Evolutionary conservation across 2,797 vertebrate genomes (phyloP).

Genomic region (Melanotaenia boesemani): DNA sequence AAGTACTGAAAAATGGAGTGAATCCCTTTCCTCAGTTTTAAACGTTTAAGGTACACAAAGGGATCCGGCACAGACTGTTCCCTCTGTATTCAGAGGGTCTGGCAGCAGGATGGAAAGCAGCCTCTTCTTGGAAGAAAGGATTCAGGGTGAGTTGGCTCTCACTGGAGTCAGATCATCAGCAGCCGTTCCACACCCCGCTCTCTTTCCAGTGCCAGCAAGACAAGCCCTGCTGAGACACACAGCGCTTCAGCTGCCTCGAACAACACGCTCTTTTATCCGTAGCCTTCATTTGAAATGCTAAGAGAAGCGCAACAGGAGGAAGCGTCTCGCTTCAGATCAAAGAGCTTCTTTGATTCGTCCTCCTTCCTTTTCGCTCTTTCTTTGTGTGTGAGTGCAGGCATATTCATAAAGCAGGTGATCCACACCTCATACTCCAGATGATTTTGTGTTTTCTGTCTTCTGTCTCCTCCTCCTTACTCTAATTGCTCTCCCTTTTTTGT

Average conservation of each 20-base stretch:
- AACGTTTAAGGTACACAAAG: conserved; percentile 22
- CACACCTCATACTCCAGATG: conserved; percentile 58
- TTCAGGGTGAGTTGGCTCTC: conserved; percentile 58
- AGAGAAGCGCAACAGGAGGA: conserved; percentile 78
- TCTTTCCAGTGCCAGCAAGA: conserved; percentile 59
- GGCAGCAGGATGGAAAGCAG: conserved; percentile 55
- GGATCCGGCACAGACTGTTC: conserved; percentile 41
- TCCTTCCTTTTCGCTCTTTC: conserved; percentile 38
- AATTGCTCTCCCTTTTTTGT: conserved; percentile 70
- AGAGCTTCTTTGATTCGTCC: conserved; percentile 76
- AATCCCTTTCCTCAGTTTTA: conserved; percentile 10
- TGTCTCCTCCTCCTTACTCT: conserved; percentile 63
- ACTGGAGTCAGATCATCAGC: conserved; percentile 67
- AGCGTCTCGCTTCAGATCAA: conserved; percentile 78
- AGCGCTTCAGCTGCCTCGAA: conserved; percentile 71
- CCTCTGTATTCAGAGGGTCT: conserved; percentile 53
- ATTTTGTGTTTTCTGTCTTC: conserved; percentile 59
- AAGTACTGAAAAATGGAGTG: conserved; percentile 1
- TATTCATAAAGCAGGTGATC: conserved; percentile 71
- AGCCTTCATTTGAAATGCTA: conserved; percentile 84
- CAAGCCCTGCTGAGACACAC: conserved; percentile 74
- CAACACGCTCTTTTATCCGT: conserved; percentile 80
- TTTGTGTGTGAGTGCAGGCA: conserved; percentile 32
- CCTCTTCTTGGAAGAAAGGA: conserved; percentile 48
- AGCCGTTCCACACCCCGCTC: conserved; percentile 56